Evolutionary conservation across 2,113 vertebrate genomes (phyloP).

Genomic region (Barbus barbus): DNA sequence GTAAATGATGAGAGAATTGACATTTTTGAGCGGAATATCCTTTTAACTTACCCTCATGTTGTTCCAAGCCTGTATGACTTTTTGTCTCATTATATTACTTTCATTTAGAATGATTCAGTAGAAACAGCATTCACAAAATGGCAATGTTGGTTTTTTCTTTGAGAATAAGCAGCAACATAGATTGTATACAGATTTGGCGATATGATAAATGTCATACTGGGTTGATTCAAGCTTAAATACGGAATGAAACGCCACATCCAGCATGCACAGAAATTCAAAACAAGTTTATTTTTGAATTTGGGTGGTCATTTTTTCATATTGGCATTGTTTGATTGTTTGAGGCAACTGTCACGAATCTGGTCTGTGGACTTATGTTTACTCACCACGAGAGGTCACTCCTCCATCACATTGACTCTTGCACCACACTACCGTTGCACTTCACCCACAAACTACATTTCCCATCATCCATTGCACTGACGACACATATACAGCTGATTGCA

Average conservation of each 20-base stretch:
- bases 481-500: too few species aligned
- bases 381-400: too few species aligned
- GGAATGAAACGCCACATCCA: background rate
- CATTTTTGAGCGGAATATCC: background rate
- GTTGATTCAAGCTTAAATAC: conserved; percentile 1
- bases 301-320: conserved; percentile 52
- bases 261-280: conserved; percentile 31
- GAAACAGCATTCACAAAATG: background rate
- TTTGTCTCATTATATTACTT: too few species aligned
- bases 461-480: too few species aligned
- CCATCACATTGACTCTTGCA: too few species aligned
- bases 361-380: too few species aligned
- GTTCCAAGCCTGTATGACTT: too few species aligned
- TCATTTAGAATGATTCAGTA: background rate
- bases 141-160: too few species aligned
- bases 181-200: background rate
- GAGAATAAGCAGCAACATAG: background rate
- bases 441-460: too few species aligned
- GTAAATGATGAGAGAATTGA: background rate
- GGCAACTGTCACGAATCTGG: too few species aligned
- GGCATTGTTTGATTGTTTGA: conserved; percentile 60
- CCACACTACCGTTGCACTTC: too few species aligned
- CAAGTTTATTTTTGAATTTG: conserved; percentile 56
- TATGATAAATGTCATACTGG: background rate
- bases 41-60: too few species aligned